Conservation (phyloP, 2,888 invertebrate species). For the Andrena marginata region DNA sequence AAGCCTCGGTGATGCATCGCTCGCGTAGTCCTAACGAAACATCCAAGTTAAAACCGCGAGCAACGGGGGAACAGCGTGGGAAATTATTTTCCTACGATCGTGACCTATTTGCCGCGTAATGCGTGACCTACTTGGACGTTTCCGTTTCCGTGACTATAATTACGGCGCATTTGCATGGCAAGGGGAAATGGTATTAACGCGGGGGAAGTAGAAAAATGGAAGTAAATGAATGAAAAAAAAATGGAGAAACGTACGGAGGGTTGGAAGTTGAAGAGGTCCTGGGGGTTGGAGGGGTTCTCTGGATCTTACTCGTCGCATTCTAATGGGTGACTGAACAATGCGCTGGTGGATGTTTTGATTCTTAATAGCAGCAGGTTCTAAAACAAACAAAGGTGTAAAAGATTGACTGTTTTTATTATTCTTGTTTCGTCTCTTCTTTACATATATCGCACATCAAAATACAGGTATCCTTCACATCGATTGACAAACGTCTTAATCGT, state of each 20-base stretch:
- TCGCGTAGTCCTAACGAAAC: background rate
- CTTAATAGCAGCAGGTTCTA: background rate
- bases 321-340: too few relatives aligned
- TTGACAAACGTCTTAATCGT: background rate
- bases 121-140: too few relatives aligned
- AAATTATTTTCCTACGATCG: background rate
- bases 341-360: background rate
- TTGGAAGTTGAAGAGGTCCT: background rate
- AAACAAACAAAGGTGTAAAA: background rate
- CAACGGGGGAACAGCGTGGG: background rate
- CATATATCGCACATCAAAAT: slow-evolving; percentile 13
- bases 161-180: background rate
- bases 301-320: too few relatives aligned
- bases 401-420: background rate
- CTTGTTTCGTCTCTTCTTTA: background rate
- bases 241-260: background rate
- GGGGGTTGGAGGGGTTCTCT: background rate
- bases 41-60: slow-evolving; percentile 17
- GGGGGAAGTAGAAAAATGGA: background rate
- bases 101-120: background rate
- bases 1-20: slow-evolving; percentile 13
- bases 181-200: background rate
- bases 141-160: background rate
- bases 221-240: background rate
- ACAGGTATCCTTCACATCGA: slow-evolving; percentile 18